These are phyloP conservation scores for Stenolophus ochropezus DNA, from an alignment of 2,888 invertebrate genomes.

Conservation along the genomic window DNA sequence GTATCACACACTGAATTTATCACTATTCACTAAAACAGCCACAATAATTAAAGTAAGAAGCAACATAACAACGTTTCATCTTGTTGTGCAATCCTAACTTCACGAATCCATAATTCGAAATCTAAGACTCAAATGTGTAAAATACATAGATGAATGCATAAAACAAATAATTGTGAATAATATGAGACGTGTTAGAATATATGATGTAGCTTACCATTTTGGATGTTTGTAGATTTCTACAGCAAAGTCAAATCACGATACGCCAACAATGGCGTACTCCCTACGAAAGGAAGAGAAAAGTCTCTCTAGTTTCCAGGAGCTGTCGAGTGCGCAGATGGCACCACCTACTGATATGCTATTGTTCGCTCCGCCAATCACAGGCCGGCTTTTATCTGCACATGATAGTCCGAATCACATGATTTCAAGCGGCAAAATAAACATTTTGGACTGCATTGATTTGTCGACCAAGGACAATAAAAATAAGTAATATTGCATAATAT, in stretches of 20 bases:
- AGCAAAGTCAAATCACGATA: conserved; percentile 83
- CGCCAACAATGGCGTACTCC: conserved; percentile 93
- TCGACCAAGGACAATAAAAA: conserved; percentile 2
- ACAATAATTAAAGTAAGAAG: conserved; percentile 62
- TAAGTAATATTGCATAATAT: conserved; percentile 53
- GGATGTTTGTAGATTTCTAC: conserved; percentile 88
- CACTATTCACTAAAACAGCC: conserved; percentile 33
- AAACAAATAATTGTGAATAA: neutral
- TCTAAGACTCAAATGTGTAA: conserved; percentile 51
- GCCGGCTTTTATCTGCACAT: conserved; percentile 14
- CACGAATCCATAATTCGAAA: conserved; percentile 42
- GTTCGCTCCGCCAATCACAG: conserved; percentile 36
- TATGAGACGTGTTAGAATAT: conserved; percentile 13
- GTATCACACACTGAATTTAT: conserved; percentile 11
- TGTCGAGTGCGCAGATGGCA: conserved; percentile 37
- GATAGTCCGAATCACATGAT: neutral
- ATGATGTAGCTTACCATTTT: conserved; percentile 81
- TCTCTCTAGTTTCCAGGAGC: conserved; percentile 42
- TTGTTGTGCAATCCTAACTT: conserved; percentile 71
- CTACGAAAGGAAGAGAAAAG: conserved; percentile 79
- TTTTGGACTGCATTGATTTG: neutral
- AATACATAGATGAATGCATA: conserved; percentile 20
- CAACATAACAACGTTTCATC: conserved; percentile 67
- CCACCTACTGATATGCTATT: conserved; percentile 8
- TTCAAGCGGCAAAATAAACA: conserved; percentile 44